phyloP scores from a whole-genome alignment of 2,888 invertebrate genomes.

The Cyaniris semiargus region DNA sequence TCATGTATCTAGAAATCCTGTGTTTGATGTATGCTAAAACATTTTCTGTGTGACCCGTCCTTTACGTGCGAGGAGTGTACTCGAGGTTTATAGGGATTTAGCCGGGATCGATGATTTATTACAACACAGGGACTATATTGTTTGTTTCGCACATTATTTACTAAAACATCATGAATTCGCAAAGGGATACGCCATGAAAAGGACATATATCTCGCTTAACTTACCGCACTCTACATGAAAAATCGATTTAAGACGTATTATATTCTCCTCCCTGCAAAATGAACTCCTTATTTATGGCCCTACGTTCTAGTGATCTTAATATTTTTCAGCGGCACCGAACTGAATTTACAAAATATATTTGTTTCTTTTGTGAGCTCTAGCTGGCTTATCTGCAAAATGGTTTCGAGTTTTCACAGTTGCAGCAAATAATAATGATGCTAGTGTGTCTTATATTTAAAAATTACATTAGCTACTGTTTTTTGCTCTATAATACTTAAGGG shows the following conservation, averaged over 20 bases:
- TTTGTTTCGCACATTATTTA: slow-evolving; percentile 66
- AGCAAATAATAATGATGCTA: not conserved
- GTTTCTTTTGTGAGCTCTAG: not conserved
- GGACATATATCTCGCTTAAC: slow-evolving; percentile 55
- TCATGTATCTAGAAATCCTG: not conserved
- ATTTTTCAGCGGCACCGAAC: not conserved
- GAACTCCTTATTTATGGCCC: slow-evolving; percentile 19
- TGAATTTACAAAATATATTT: slow-evolving; percentile 14
- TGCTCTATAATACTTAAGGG: not conserved
- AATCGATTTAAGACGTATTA: slow-evolving; percentile 36
- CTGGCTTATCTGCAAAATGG: not conserved
- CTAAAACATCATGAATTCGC: slow-evolving; percentile 63
- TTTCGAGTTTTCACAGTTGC: not conserved
- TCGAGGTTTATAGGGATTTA: slow-evolving; percentile 39
- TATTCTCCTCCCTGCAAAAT: slow-evolving; percentile 21
- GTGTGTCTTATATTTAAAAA: too few species aligned
- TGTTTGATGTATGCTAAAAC: not conserved
- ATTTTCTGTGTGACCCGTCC: slow-evolving; percentile 12
- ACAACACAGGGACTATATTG: slow-evolving; percentile 61
- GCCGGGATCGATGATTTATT: slow-evolving; percentile 67
- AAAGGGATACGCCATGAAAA: slow-evolving; percentile 50
- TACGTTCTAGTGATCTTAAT: slow-evolving; percentile 23
- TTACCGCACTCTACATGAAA: slow-evolving; percentile 34
- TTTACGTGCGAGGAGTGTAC: slow-evolving; percentile 13
- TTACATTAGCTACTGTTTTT: too few species aligned